Conservation (phyloP, 1,140 invertebrate species). For the Pseudomyrmex cubaensis region DNA sequence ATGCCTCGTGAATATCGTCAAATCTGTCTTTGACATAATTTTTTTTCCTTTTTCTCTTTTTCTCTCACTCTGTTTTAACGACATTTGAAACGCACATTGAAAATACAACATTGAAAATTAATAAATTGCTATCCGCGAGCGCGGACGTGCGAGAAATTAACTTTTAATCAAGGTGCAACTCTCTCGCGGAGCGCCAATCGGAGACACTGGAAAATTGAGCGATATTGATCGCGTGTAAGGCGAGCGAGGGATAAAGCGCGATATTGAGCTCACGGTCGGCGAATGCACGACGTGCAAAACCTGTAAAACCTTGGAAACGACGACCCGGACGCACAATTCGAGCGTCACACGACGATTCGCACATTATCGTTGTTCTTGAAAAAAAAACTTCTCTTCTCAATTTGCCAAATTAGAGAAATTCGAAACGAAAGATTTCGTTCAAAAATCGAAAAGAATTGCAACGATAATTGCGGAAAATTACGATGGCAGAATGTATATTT, state of each 20-base stretch:
- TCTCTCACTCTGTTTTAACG: too few species aligned
- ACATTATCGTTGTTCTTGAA: background rate
- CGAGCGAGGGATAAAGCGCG: background rate
- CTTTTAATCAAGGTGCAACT: constrained; percentile 2
- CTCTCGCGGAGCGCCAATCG: background rate
- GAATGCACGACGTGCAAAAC: background rate
- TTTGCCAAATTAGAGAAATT: background rate
- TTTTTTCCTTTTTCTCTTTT: too few species aligned
- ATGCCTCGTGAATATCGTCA: too few species aligned
- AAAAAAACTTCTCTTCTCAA: background rate
- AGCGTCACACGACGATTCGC: background rate
- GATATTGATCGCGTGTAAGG: constrained; percentile 21
- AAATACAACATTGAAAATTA: background rate
- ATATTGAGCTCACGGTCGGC: constrained; percentile 21
- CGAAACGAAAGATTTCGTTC: background rate
- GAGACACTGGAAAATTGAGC: background rate
- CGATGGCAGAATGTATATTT: background rate
- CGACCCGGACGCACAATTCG: background rate
- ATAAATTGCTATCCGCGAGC: background rate
- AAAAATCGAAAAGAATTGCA: too few species aligned
- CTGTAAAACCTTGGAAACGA: constrained; percentile 2
- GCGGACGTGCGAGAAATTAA: too few species aligned
- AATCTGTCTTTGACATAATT: background rate
- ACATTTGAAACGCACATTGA: too few species aligned
- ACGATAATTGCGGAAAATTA: too few species aligned